A percentile compares a stretch with the other conserved stretches of the same genome.
Evolutionary conservation across 2,113 vertebrate genomes (phyloP).

Genomic region (Corythoichthys haematopterus): DNA sequence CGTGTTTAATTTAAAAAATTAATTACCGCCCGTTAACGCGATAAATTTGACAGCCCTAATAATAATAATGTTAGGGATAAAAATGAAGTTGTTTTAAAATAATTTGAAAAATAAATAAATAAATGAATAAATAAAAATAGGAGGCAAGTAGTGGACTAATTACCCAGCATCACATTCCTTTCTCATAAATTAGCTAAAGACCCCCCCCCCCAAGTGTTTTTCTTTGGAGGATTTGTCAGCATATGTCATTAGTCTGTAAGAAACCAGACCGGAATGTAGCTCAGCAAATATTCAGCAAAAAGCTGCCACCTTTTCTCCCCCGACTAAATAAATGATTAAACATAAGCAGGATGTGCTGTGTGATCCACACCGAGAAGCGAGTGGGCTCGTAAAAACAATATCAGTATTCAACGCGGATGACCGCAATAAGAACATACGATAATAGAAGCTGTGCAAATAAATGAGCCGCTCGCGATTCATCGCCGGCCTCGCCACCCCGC

Average conservation of each 20-base stretch:
- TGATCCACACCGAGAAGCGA: background rate
- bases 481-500: background rate
- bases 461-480: background rate
- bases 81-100: too few species aligned
- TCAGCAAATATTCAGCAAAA: background rate
- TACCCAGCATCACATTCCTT: too few species aligned
- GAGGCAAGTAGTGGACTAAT: too few species aligned
- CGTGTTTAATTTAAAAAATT: too few species aligned
- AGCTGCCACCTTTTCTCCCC: background rate
- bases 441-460: background rate
- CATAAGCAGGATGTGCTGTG: background rate
- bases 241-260: background rate
- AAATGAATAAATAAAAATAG: too few species aligned
- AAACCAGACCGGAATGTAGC: background rate
- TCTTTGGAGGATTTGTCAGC: background rate
- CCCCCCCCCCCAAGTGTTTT: background rate
- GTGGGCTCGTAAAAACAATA: background rate
- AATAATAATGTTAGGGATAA: too few species aligned
- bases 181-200: too few species aligned
- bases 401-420: background rate
- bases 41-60: too few species aligned
- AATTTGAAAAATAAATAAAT: too few species aligned
- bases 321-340: background rate
- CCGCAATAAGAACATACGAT: background rate
- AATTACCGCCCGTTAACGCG: too few species aligned